Conservation (phyloP, 2,113 vertebrate species). For the Elaphurus davidianus region DNA sequence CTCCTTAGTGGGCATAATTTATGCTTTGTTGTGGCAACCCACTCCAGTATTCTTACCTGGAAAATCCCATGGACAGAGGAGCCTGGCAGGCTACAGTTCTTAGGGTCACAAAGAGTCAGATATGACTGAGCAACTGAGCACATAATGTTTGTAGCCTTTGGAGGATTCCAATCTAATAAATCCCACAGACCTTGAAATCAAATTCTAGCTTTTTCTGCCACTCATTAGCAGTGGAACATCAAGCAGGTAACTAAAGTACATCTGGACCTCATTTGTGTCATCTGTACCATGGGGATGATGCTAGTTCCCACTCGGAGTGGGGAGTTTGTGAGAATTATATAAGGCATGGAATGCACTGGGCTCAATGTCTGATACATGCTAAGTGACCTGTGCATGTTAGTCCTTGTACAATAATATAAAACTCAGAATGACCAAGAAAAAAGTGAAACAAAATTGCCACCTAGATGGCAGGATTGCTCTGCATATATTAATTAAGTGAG, state of each 20-base stretch:
- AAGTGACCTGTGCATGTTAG: not conserved
- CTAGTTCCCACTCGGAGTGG: not conserved
- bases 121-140: not conserved
- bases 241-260: slow-evolving; percentile 11
- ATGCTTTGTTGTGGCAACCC: not conserved
- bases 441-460: not conserved
- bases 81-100: not conserved
- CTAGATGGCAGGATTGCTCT: slow-evolving; percentile 20
- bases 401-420: slow-evolving; percentile 32
- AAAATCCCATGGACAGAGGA: not conserved
- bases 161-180: not conserved
- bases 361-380: not conserved
- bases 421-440: slow-evolving; percentile 9
- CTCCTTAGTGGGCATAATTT: not conserved
- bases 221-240: not conserved
- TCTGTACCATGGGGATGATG: not conserved
- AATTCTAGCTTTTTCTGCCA: not conserved
- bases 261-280: slow-evolving; percentile 24
- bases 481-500: slow-evolving; percentile 47
- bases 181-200: not conserved
- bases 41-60: not conserved
- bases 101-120: not conserved
- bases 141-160: not conserved
- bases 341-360: not conserved
- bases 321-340: not conserved